Evolutionary conservation across 2,888 invertebrate genomes (phyloP).

Genomic region (Eristalis tenax): DNA sequence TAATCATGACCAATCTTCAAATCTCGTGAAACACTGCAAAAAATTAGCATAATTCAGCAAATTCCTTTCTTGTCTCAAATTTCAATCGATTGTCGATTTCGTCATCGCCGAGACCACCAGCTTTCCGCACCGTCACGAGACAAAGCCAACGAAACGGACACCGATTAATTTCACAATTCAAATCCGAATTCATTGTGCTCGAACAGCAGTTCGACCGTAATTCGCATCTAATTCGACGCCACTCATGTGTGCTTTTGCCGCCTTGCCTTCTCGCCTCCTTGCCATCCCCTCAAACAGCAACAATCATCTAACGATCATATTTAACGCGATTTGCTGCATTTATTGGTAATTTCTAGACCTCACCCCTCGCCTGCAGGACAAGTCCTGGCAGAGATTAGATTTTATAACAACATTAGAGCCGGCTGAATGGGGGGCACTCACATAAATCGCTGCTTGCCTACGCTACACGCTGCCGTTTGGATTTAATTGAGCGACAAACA

Average conservation of each 20-base stretch:
- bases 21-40: not conserved
- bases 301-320: conserved; percentile 63
- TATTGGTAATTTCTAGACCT: conserved; percentile 55
- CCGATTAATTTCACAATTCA: conserved; percentile 17
- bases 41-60: not conserved
- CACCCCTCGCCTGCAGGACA: conserved; percentile 40
- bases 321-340: conserved; percentile 66
- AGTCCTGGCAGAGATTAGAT: conserved; percentile 43
- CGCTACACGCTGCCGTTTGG: conserved; percentile 35
- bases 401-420: conserved; percentile 56
- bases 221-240: conserved; percentile 47
- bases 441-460: conserved; percentile 17
- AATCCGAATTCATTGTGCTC: conserved; percentile 34
- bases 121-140: not conserved
- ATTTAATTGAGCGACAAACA: conserved; percentile 68
- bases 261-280: not conserved
- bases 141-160: not conserved
- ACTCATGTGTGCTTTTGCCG: conserved; percentile 27
- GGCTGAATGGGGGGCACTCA: conserved; percentile 28
- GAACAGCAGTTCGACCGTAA: conserved; percentile 45
- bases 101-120: not conserved
- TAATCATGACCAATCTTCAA: not conserved
- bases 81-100: not conserved
- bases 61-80: not conserved
- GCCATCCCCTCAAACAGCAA: conserved; percentile 12